phyloP scores from a whole-genome alignment of 2,797 vertebrate species.

The Coregonus ussuriensis region DNA sequence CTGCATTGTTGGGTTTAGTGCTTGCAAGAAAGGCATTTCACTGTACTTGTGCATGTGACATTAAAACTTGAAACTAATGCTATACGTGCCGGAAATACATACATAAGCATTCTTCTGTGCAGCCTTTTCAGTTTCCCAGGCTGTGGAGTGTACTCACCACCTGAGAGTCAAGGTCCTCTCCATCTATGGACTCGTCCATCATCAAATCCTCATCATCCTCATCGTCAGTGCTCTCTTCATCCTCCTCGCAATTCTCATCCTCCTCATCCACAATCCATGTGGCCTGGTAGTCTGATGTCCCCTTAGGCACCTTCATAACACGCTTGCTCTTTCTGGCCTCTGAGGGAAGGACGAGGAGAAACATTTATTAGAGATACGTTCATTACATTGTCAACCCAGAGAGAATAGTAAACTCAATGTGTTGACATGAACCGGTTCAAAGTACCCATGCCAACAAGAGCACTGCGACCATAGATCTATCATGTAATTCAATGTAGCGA shows the following conservation, averaged over 20 bases:
- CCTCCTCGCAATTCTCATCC: conserved; percentile 65
- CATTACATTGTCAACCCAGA: not conserved
- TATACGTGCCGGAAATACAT: not conserved
- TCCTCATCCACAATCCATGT: conserved; percentile 87
- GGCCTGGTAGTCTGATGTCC: conserved; percentile 95
- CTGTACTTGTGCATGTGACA: too few species aligned
- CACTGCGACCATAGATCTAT: not conserved
- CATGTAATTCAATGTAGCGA: not conserved
- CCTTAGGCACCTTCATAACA: conserved; percentile 90
- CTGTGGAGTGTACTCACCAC: conserved; percentile 60
- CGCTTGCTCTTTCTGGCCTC: conserved; percentile 79
- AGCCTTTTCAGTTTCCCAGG: not conserved
- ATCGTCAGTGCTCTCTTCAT: conserved; percentile 73
- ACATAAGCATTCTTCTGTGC: too few species aligned
- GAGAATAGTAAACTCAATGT: not conserved
- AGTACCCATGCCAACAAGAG: not conserved
- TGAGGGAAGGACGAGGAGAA: conserved; percentile 42
- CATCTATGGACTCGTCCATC: conserved; percentile 76
- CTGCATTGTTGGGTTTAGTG: too few species aligned
- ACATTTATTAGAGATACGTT: not conserved
- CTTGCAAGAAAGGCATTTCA: too few species aligned
- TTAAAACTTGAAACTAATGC: not conserved
- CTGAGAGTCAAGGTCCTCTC: conserved; percentile 70
- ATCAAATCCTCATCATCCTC: conserved; percentile 66
- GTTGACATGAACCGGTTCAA: not conserved